phyloP scores from a whole-genome alignment of 2,113 vertebrate species.

The Eurypyga helias region DNA sequence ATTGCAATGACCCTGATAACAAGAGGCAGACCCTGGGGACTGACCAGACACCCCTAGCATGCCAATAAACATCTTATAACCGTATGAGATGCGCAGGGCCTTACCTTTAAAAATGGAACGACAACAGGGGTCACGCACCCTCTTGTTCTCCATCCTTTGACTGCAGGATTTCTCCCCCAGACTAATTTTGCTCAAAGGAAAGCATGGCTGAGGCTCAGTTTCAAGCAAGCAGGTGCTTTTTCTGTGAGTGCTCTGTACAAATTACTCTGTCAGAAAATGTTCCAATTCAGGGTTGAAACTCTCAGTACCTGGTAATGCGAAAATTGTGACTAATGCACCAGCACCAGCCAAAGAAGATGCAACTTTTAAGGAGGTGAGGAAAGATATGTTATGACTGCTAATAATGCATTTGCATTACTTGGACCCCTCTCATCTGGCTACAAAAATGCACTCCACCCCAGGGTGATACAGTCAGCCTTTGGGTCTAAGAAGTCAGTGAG shows the following conservation, averaged over 20 bases:
- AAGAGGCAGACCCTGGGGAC: background rate
- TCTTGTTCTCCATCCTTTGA: background rate
- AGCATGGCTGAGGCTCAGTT: background rate
- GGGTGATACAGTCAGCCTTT: background rate
- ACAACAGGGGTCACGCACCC: background rate
- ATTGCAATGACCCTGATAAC: background rate
- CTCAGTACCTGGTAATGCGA: background rate
- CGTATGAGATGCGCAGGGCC: background rate
- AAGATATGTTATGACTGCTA: background rate
- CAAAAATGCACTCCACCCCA: background rate
- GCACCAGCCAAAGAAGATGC: background rate
- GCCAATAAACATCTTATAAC: background rate
- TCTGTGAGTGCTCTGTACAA: background rate
- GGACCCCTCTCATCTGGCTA: background rate
- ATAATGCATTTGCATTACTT: background rate
- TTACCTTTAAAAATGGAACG: background rate
- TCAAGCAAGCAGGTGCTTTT: background rate
- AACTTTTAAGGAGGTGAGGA: background rate
- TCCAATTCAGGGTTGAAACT: background rate
- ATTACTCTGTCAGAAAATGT: background rate
- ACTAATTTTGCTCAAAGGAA: background rate
- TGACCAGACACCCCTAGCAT: accelerated
- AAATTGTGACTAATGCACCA: background rate
- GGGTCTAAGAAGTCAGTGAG: accelerated
- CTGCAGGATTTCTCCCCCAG: background rate